phyloP scores from a whole-genome alignment of 2,888 invertebrate genomes.

The Matsumyia berberina region DNA sequence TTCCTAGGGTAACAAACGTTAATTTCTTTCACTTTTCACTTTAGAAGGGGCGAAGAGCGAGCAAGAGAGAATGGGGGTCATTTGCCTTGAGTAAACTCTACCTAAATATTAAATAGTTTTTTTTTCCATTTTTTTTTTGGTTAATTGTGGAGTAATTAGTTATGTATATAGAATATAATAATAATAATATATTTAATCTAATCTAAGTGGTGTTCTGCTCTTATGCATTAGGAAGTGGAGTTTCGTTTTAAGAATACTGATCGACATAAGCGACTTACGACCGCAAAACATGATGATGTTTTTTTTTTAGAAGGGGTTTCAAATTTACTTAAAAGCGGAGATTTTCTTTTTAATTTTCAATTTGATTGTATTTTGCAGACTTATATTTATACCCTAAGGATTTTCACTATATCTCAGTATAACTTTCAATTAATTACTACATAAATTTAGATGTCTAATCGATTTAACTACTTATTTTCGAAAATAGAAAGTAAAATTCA shows the following conservation, averaged over 20 bases:
- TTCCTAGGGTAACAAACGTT: conserved; percentile 56
- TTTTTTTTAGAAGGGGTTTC: conserved; percentile 50
- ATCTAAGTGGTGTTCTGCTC: conserved; percentile 67
- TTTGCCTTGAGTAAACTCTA: conserved; percentile 62
- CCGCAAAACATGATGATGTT: conserved; percentile 77
- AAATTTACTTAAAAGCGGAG: too few relatives aligned
- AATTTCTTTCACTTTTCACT: conserved; percentile 21
- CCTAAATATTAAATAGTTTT: conserved; percentile 53
- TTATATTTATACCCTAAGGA: conserved; percentile 25
- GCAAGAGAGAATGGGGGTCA: conserved; percentile 28
- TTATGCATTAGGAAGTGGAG: conserved; percentile 48
- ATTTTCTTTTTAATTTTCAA: conserved; percentile 8
- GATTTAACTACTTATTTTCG: neutral
- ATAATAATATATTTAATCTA: conserved; percentile 53
- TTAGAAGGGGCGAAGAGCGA: conserved; percentile 12
- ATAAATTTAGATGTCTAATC: too few relatives aligned
- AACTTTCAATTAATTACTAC: neutral
- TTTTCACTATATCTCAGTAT: conserved; percentile 1
- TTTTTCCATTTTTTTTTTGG: conserved; percentile 33
- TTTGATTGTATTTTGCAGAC: conserved; percentile 66
- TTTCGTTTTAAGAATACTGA: neutral
- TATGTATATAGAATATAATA: conserved; percentile 49
- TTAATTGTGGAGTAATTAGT: conserved; percentile 49
- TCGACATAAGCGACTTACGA: conserved; percentile 61
- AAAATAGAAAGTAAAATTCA: neutral